Conservation (phyloP, 2,888 invertebrate genomes). For the Therioaphis trifolii region DNA sequence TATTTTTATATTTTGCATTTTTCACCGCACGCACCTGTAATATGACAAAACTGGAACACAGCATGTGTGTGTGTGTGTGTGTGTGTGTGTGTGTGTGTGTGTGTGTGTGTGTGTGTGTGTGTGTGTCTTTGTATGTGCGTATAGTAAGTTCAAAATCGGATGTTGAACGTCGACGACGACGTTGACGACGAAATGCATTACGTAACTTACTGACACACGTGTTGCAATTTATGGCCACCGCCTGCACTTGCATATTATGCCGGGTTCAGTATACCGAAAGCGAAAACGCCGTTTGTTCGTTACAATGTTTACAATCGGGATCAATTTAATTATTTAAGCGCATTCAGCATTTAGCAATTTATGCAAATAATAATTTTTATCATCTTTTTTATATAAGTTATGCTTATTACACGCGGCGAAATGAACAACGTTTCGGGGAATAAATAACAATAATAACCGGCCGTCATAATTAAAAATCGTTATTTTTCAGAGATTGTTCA, state of each 20-base stretch:
- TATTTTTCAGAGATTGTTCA: too few species aligned
- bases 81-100: too few species aligned
- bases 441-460: too few species aligned
- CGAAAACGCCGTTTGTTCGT: neutral
- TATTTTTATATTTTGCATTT: slow-evolving; percentile 31
- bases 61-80: neutral
- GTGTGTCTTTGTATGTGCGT: neutral
- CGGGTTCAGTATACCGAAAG: neutral
- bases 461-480: too few species aligned
- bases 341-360: too few species aligned
- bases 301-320: too few species aligned
- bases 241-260: neutral
- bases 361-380: neutral
- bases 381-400: too few species aligned
- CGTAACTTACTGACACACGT: slow-evolving; percentile 15
- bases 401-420: too few species aligned
- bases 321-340: too few species aligned
- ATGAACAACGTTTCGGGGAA: too few species aligned
- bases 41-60: slow-evolving; percentile 48
- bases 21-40: neutral
- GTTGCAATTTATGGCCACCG: slow-evolving; percentile 16
- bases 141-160: slow-evolving; percentile 30
- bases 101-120: neutral
- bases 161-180: slow-evolving; percentile 16
- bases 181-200: slow-evolving; percentile 17